Evolutionary conservation across 2,888 invertebrate species (phyloP), one percentile per base, ranked within the genome.

Genomic region (Mactromeris polynyma): DNA sequence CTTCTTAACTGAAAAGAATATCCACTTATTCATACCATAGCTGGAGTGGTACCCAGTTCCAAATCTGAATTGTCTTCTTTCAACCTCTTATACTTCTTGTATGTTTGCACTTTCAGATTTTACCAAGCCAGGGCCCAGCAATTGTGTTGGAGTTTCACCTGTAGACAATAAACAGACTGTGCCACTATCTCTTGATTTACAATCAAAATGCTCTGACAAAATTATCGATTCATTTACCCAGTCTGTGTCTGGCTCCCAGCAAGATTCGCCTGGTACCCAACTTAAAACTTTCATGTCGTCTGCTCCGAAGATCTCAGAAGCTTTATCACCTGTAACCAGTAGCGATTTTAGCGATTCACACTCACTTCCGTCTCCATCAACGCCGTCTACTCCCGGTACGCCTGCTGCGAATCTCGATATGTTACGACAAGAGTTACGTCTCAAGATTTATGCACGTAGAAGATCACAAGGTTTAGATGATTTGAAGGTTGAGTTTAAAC

Each of bases 401-500:
- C 46, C 80, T 1, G 83, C 86, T 1, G 69, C 86, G 26, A 88
- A 83, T 58, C 46, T 88, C 1, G 91, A 90, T 36, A 31, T 84
- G 0, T 46, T 92, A 36, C 81, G 92, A 73, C 77, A 90, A 51
- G 92, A 92, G 79, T 81, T 92, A 46, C 80, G 92, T 1, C 64
- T 83, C 26, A 92, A 92, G 73, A 92, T 92, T 14, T 92, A 89
- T 33, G 86, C 92, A 40, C 78, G 92, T 58, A 81, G 92, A 78
- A 58, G 89, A 38, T 92, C 90, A 80, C 92, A 92, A 46, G 92
- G 92, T 6, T 81, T 92, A 0, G 92, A 92, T 40, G 92, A 92
- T 11, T 58, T 92, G 78, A 92, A 83, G 26, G 91, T 92, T 11
- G 92, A 92, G 38, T 92, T 92, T 33, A 92, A 92, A 82, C 42